phyloP scores from a whole-genome alignment of 2,797 vertebrate species.

The Enteromius thamalakanensis region DNA sequence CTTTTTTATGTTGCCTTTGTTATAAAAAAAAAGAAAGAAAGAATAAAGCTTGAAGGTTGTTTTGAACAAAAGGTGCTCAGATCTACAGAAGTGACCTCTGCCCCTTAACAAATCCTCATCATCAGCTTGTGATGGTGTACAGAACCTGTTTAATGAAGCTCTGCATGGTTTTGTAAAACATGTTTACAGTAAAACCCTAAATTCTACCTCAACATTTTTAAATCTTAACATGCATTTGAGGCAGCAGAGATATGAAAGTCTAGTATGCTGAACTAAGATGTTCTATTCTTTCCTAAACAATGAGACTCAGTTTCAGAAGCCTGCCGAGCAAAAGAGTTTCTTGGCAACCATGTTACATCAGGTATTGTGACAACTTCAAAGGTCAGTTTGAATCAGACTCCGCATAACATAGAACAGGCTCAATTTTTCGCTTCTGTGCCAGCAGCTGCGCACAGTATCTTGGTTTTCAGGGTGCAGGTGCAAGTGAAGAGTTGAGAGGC shows the following conservation, averaged over 20 bases:
- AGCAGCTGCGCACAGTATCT: not conserved
- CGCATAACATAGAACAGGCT: not conserved
- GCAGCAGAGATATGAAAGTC: not conserved
- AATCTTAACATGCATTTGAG: not conserved
- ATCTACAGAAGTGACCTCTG: conserved; percentile 17
- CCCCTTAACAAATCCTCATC: conserved; percentile 10
- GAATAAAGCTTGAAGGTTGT: not conserved
- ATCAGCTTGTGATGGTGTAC: not conserved
- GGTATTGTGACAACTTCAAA: conserved; percentile 41
- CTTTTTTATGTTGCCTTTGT: not conserved
- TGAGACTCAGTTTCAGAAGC: not conserved
- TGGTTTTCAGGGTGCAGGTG: not conserved
- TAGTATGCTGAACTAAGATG: not conserved
- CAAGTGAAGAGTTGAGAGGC: not conserved
- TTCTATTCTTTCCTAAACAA: not conserved
- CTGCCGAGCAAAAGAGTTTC: conserved; percentile 21
- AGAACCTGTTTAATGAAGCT: conserved; percentile 3
- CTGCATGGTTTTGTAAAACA: conserved; percentile 1
- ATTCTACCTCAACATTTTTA: not conserved
- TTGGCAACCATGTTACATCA: conserved; percentile 19
- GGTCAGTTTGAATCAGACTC: conserved; percentile 1
- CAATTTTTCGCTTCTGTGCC: not conserved
- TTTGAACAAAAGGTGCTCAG: conserved; percentile 6
- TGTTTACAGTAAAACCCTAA: not conserved
- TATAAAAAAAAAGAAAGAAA: not conserved